These are phyloP conservation scores for Pluvianellus socialis DNA, from an alignment of 2,113 vertebrate species.

Conservation along the genomic window DNA sequence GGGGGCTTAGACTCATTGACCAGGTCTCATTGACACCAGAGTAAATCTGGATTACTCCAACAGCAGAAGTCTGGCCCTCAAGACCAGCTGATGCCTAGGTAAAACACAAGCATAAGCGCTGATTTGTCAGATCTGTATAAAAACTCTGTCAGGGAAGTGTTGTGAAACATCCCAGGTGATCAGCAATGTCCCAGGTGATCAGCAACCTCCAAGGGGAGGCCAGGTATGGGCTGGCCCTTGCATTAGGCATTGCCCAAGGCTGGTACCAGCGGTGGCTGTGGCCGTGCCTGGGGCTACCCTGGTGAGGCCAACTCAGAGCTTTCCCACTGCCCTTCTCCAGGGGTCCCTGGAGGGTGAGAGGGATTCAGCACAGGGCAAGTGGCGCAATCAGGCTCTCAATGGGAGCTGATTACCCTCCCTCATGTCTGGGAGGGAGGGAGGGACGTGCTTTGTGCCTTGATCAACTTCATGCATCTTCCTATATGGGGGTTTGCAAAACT, in stretches of 20 bases:
- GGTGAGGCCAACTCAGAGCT: neutral
- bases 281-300: neutral
- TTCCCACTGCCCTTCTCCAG: rapidly evolving
- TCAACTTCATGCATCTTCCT: conserved; percentile 7
- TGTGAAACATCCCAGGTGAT: neutral
- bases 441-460: neutral
- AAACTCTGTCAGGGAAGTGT: neutral
- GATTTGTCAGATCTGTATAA: neutral
- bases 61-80: neutral
- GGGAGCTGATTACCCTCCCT: neutral
- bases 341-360: neutral
- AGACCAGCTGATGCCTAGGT: neutral
- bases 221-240: neutral
- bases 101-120: neutral
- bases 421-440: neutral
- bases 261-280: neutral
- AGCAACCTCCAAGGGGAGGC: neutral
- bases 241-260: neutral
- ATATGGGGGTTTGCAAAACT: conserved; percentile 40
- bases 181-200: neutral
- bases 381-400: neutral
- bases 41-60: neutral
- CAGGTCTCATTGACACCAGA: neutral
- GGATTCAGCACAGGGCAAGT: neutral
- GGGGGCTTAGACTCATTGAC: neutral